Evolutionary conservation across 2,113 vertebrate species (phyloP), one percentile per base, ranked within the genome.

Genomic region (Tachysurus fulvidraco): DNA sequence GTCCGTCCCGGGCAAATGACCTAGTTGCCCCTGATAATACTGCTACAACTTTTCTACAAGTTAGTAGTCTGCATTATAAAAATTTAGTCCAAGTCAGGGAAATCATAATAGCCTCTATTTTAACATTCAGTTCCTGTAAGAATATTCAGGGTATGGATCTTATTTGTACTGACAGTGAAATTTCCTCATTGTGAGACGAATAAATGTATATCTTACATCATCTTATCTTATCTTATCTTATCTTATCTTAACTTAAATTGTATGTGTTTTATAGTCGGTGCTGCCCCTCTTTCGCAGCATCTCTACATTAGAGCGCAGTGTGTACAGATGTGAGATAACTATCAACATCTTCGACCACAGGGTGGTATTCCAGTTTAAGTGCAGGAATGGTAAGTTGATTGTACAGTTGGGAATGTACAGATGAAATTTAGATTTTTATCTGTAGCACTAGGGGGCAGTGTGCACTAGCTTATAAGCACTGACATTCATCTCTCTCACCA

Each of bases 231-330:
- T n/a, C n/a, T n/a, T n/a, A n/a, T n/a, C n/a, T n/a, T n/a, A n/a
- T n/a, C n/a, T n/a, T n/a, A n/a, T n/a, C 41, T 17, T 52, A 69
- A 71, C 16, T n/a, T 59, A 12, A 19, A 30, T 5, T 71, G 62
- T 44, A 2, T 86, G 4, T 86, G 52, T 88, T 60, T 90, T 55
- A 83, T 73, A 99, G 98, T 95, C 95, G 28, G 85, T 99, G 84
- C 93, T 99, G 17, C 96, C 96, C 79, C 93, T 99, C 62, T 99
- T 99, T 90, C 96, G 96, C 80, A 95, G 92, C 94, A 92, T 94
- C 64, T 93, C 93, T n/a, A 93, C 95, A 12, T 94, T 96, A 55
- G 97, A 98, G 85, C 97, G 93, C 88, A 97, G 95, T 12, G 96
- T 99, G 77, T 95, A 97, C 83, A 94, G 90, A 76, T 99, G 97